These are phyloP conservation scores for Polydrusus tereticollis DNA, from an alignment of 2,888 invertebrate genomes.

Conservation along the genomic window DNA sequence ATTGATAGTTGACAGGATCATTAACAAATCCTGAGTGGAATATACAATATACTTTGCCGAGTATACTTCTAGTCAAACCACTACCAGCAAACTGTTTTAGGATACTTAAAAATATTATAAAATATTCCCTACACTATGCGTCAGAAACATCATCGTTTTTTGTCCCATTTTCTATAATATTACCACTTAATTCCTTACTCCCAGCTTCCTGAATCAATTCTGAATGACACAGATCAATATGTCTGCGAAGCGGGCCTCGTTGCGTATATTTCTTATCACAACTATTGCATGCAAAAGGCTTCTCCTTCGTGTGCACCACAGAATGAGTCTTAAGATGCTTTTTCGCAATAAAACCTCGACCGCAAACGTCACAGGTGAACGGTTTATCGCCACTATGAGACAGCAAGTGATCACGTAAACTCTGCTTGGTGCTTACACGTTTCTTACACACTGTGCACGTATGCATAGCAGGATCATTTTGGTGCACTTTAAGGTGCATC, in stretches of 20 bases:
- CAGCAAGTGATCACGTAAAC: conserved; percentile 59
- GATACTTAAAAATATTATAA: too few species aligned
- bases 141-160: neutral
- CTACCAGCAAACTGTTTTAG: too few species aligned
- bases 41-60: too few species aligned
- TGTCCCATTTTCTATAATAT: too few species aligned
- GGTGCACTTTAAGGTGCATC: conserved; percentile 49
- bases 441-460: neutral
- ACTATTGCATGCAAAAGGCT: conserved; percentile 66
- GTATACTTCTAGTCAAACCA: too few species aligned
- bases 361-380: conserved; percentile 53
- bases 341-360: neutral
- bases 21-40: too few species aligned
- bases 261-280: conserved; percentile 33
- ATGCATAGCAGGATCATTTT: neutral
- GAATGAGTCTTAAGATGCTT: neutral
- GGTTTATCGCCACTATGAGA: conserved; percentile 69
- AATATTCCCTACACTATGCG: too few species aligned
- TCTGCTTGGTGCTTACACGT: neutral
- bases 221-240: neutral
- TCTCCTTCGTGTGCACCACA: conserved; percentile 40
- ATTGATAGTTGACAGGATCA: too few species aligned
- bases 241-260: neutral
- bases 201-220: neutral
- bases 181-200: neutral